phyloP scores from a whole-genome alignment of 2,113 vertebrate species.

The Dryoscopus gambensis region DNA sequence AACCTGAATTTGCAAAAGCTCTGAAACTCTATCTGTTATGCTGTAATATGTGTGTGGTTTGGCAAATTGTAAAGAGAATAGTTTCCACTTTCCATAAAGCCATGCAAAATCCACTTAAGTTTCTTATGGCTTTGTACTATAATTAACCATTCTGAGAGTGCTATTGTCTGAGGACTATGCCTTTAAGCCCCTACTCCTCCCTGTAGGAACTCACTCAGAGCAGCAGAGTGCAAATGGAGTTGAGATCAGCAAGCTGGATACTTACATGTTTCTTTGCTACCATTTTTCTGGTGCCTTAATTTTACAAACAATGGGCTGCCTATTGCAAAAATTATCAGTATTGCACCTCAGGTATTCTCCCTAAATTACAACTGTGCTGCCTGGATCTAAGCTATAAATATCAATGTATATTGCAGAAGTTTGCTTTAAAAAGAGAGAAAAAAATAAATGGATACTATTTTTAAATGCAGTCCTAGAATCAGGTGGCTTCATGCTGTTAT shows the following conservation, averaged over 20 bases:
- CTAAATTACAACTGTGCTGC: neutral
- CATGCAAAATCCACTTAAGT: conserved; percentile 64
- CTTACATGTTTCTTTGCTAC: neutral
- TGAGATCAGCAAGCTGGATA: conserved; percentile 3
- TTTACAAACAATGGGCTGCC: neutral
- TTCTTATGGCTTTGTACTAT: conserved; percentile 57
- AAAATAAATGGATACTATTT: conserved; percentile 36
- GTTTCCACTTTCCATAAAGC: conserved; percentile 58
- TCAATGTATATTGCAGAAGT: neutral
- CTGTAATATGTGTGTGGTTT: conserved; percentile 47
- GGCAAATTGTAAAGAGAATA: conserved; percentile 56
- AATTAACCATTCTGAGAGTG: conserved; percentile 53
- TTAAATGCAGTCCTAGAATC: conserved; percentile 33
- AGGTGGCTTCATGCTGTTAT: conserved; percentile 12
- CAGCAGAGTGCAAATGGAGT: neutral
- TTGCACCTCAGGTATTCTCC: conserved; percentile 3
- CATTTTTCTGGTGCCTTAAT: neutral
- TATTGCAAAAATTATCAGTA: conserved; percentile 9
- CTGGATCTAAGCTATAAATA: conserved; percentile 28
- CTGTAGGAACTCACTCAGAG: conserved; percentile 37
- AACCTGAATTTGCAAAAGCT: conserved; percentile 29
- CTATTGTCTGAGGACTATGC: conserved; percentile 44
- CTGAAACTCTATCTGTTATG: neutral
- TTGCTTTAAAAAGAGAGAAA: conserved; percentile 13
- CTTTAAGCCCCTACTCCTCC: conserved; percentile 45